Evolutionary conservation across 2,113 vertebrate species (phyloP), one percentile per base, ranked within the genome.

Genomic region (Casuarius casuarius): DNA sequence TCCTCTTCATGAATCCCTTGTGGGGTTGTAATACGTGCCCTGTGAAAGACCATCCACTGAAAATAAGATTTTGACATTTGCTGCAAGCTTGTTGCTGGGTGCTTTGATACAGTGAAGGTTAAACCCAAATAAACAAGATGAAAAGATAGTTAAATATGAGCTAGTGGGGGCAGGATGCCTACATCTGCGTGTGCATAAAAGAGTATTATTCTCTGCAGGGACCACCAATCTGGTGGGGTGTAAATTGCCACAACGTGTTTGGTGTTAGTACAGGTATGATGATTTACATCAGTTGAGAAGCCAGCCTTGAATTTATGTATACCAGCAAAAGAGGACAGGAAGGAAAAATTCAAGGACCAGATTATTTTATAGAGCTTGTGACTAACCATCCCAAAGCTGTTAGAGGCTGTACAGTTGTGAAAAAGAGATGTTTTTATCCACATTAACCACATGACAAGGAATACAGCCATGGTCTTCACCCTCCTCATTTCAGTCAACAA

Each of bases 121-220:
- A 73, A 73, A 58, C 29, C 71, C 92, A 95, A 94, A 90, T 79
- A 92, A 95, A 91, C 38, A 78, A 80, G 73, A 91, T 56, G 29
- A 87, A 84, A 87, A 89, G 73, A 68, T 59, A 89, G 65, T 93
- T 94, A 95, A 96, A 84, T 94, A 87, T 73, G 87, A 91, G 48
- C 77, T 72, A 68, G 74, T 82, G 81, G 70, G 66, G 35, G 75
- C 83, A 95, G 86, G 61, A 91, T 2, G 3, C 78, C 91, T 83
- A 89, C 80, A 28, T 62, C 48, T 92, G 12, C 73, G 48, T 76
- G 44, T 79, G 31, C 59, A 35, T 56, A 61, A 87, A 82, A 82
- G 46, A 82, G 75, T 52, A 87, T 35, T 73, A 17, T 10, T 56
- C 94, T 91, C 75, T 92, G 35, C 49, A 73, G 78, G 70, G 71